Evolutionary conservation across 92 coral and sea anemone species (phyloP).

Genomic region (Phenganax stokvisi): DNA sequence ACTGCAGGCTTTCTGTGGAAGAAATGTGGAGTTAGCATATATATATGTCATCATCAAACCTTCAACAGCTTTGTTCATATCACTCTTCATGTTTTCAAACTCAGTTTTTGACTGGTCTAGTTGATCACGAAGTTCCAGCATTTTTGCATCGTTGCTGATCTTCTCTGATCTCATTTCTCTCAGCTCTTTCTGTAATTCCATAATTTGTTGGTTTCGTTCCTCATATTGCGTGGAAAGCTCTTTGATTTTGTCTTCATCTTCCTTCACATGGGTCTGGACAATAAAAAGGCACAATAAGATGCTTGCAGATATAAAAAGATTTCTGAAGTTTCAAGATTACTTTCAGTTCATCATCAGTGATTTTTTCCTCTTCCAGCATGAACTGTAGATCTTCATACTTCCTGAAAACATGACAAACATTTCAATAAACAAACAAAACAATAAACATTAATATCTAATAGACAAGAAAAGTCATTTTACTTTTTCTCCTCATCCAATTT

Average conservation of each 20-base stretch:
- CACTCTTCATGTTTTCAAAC: background rate
- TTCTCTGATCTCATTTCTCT: constrained; percentile 20
- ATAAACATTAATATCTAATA: constrained; percentile 2
- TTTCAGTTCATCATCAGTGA: constrained; percentile 89
- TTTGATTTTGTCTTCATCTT: constrained; percentile 61
- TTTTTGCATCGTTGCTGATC: constrained; percentile 14
- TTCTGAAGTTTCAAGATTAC: constrained; percentile 32
- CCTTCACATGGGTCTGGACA: constrained; percentile 52
- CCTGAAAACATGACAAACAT: constrained; percentile 38
- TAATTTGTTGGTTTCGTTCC: constrained; percentile 54
- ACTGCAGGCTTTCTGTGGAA: background rate
- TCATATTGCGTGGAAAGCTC: constrained; percentile 48
- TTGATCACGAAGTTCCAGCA: constrained; percentile 31
- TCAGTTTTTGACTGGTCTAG: background rate
- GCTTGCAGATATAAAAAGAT: background rate
- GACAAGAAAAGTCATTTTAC: constrained; percentile 37
- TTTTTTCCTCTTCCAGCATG: constrained; percentile 91
- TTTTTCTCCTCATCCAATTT: constrained; percentile 85
- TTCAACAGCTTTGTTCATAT: background rate
- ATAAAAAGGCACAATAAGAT: background rate
- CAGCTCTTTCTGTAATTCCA: constrained; percentile 59
- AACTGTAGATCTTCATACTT: constrained; percentile 91
- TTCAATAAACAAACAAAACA: background rate
- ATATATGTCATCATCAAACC: background rate
- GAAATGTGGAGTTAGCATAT: background rate